phyloP scores from a whole-genome alignment of 2,797 vertebrate species.

The Varecia variegata region DNA sequence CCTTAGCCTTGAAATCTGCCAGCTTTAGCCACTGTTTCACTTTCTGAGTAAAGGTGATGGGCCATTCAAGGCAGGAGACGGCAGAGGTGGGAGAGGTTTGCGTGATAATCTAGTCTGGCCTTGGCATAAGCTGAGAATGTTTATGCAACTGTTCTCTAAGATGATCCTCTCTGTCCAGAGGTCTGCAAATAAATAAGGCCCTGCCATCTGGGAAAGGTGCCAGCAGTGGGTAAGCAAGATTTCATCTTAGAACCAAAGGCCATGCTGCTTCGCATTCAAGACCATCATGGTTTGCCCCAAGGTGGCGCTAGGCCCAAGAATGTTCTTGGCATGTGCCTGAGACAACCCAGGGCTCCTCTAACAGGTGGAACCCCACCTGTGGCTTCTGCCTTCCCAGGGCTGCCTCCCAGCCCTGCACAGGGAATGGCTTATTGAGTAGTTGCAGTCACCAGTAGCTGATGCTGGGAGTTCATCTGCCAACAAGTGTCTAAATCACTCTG shows the following conservation, averaged over 20 bases:
- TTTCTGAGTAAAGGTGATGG: neutral
- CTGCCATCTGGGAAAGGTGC: neutral
- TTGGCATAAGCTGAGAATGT: neutral
- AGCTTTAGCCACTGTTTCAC: neutral
- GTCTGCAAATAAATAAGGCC: neutral
- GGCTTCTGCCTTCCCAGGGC: neutral
- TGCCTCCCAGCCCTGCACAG: neutral
- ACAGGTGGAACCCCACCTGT: neutral
- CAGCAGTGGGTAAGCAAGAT: neutral
- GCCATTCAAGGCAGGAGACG: neutral
- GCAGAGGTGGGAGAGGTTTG: neutral
- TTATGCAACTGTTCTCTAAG: neutral
- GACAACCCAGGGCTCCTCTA: neutral
- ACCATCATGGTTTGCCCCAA: neutral
- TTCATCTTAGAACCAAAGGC: neutral
- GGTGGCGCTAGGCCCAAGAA: neutral
- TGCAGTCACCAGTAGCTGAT: neutral
- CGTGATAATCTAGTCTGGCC: neutral
- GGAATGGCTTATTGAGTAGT: neutral
- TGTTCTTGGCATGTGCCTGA: neutral
- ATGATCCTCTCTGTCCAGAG: neutral
- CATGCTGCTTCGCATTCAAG: neutral
- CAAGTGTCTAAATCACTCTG: neutral
- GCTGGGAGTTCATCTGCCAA: neutral
- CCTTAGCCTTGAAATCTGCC: neutral